Conservation (phyloP, 2,113 vertebrate species). For the Pampusana beccarii region DNA sequence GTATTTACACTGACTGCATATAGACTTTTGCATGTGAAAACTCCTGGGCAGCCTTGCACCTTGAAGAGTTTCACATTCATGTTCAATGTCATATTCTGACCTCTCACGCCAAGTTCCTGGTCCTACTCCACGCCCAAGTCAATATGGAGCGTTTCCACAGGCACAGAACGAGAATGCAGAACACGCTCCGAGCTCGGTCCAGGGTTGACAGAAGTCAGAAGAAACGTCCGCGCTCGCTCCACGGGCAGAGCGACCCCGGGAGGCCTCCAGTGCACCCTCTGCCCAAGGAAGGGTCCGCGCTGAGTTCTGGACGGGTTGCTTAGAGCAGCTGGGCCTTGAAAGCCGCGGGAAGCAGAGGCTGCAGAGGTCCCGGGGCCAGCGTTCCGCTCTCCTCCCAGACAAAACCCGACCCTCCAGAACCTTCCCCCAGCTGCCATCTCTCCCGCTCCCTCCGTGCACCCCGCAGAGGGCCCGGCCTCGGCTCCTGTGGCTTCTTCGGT, state of each 20-base stretch:
- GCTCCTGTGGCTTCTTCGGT: neutral
- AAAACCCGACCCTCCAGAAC: neutral
- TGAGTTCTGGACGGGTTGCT: neutral
- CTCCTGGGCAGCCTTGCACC: neutral
- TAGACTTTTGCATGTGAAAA: rapidly evolving
- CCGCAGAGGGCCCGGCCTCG: too few relatives aligned
- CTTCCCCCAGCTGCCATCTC: neutral
- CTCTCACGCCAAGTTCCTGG: neutral
- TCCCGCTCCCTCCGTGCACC: neutral
- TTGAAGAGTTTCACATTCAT: neutral
- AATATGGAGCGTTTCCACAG: rapidly evolving
- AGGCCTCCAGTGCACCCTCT: neutral
- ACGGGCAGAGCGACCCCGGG: too few relatives aligned
- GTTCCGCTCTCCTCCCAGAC: rapidly evolving
- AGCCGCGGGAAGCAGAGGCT: neutral
- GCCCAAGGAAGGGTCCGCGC: neutral
- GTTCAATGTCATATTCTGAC: neutral
- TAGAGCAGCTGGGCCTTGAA: neutral
- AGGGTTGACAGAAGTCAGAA: neutral
- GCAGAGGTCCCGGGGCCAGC: neutral
- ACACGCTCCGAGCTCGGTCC: neutral
- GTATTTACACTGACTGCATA: neutral
- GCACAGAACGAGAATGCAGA: neutral
- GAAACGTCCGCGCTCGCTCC: neutral
- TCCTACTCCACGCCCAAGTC: rapidly evolving